Evolutionary conservation across 1,140 invertebrate species (phyloP), one percentile per base, ranked within the genome.

Genomic region (Aphis craccivora): DNA sequence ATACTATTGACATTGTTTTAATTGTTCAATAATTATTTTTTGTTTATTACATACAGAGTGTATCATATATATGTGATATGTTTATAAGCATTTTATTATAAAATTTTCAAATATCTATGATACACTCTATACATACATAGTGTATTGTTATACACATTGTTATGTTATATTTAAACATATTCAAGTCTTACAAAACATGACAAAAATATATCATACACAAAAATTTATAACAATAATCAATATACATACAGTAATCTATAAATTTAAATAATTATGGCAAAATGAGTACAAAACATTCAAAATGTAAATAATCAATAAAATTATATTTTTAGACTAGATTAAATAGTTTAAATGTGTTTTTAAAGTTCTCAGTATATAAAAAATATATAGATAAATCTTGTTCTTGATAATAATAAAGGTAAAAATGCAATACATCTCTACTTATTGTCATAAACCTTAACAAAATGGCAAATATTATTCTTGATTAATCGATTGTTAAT

Each of bases 381-480:
- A 87, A 92, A 92, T 92, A 92, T 83, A 40, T 83, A 53, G 11
- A 55, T 35, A 48, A 18, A 92, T 84, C 35, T 48, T 92, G 1
- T 5, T 76, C n/a, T 92, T 40, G 23, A 90, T 55, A 92, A 84
- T 53, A 53, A 53, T 92, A 40, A 84, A 92, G 48, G 30, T 92
- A 92, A 92, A 76, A 92, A 92, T 25, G 60, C 37, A 60, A 90
- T 90, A 92, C 48, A 92, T 53, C 84, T 92, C 3, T 92, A 92
- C 43, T 92, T 84, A 92, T 84, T 92, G 76, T 92, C 76, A 48
- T 53, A 4, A 84, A 84, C 23, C 25, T 60, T 84, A 90, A 30
- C 43, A 90, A 60, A 60, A 88, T 51, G 35, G 43, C 86, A 89
- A 53, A 37, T 89, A 89, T 53, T 89, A 89, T 53, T 89, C n/a